Conservation (phyloP, 2,113 vertebrate species). For the Nyctereutes procyonoides region DNA sequence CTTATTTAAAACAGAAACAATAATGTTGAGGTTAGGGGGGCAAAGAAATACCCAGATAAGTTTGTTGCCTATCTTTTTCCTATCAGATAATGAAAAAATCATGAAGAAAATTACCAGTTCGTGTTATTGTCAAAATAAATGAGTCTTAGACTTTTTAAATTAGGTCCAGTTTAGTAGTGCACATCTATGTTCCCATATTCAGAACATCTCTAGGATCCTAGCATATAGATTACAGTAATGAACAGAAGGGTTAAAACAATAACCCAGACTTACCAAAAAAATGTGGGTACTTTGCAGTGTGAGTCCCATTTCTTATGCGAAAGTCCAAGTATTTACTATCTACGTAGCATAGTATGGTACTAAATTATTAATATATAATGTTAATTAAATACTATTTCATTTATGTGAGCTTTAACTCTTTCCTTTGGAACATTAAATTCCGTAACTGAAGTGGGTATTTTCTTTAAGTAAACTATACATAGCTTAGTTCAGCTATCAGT, state of each 20-base stretch:
- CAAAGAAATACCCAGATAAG: background rate
- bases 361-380: background rate
- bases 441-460: background rate
- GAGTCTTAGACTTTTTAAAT: background rate
- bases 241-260: background rate
- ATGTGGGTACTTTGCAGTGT: background rate
- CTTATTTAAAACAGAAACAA: background rate
- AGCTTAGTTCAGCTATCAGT: background rate
- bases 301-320: background rate
- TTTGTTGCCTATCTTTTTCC: background rate
- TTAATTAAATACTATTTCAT: background rate
- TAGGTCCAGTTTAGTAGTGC: background rate
- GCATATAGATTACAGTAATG: background rate
- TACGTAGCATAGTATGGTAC: background rate
- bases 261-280: background rate
- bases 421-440: background rate
- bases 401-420: background rate
- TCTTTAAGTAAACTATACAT: background rate
- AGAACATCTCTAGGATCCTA: background rate
- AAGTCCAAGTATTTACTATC: background rate
- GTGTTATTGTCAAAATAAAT: background rate
- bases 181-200: background rate
- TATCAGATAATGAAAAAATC: background rate
- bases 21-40: background rate
- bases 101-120: background rate